These are phyloP conservation scores for Globodera rostochiensis DNA, from an alignment of 1,140 invertebrate genomes.

Conservation along the genomic window DNA sequence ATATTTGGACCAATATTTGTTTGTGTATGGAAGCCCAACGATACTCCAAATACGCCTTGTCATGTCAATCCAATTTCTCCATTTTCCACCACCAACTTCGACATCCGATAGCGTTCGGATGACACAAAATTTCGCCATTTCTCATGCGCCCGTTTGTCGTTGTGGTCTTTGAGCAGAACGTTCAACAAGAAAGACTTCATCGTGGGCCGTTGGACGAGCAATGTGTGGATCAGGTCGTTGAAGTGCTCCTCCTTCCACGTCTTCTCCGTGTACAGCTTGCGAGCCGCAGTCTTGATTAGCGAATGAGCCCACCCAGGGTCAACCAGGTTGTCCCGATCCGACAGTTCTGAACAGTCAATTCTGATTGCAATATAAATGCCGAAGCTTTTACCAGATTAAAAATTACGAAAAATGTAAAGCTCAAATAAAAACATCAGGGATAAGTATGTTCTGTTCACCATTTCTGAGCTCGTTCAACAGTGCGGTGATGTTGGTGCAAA, in stretches of 20 bases:
- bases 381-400: no score
- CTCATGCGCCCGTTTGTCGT: conserved; percentile 21
- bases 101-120: conserved; percentile 22
- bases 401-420: no score
- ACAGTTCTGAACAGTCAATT: conserved; percentile 11
- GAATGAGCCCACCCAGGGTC: conserved; percentile 2
- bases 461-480: conserved; percentile 22
- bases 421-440: no score
- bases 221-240: conserved; percentile 21
- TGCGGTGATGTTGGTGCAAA: conserved; percentile 11
- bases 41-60: no score
- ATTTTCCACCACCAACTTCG: conserved; percentile 1
- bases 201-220: conserved; percentile 26
- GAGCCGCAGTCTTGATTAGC: conserved; percentile 13
- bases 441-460: background rate
- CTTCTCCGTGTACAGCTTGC: conserved; percentile 19
- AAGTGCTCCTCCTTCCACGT: conserved; percentile 18
- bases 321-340: conserved; percentile 19
- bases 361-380: background rate
- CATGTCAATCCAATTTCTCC: no score
- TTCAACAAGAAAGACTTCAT: conserved; percentile 21
- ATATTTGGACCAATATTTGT: no score
- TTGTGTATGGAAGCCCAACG: no score
- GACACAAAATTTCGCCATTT: conserved; percentile 30
- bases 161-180: conserved; percentile 25